A percentile compares a stretch with the other conserved stretches of the same genome.
phyloP scores from a whole-genome alignment of 1,140 invertebrate species.

The Rhyacophila brunnea region DNA sequence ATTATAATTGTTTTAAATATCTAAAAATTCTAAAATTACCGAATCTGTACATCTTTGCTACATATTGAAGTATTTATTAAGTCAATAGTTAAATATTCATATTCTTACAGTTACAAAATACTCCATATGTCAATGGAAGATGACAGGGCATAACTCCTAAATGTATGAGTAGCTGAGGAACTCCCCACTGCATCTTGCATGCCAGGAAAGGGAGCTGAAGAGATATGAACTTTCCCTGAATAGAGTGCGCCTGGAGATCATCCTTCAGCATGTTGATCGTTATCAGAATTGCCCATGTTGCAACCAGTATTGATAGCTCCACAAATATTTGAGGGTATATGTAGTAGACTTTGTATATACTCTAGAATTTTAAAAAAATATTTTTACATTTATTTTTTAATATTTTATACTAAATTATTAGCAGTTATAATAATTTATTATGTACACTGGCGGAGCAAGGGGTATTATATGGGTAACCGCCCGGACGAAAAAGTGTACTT shows the following conservation, averaged over 20 bases:
- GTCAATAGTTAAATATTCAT: neutral
- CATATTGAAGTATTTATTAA: neutral
- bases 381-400: too few species aligned
- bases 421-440: too few species aligned
- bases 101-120: conserved; percentile 7
- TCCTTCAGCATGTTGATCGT: neutral
- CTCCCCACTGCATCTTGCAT: neutral
- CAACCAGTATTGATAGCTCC: conserved; percentile 1
- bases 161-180: neutral
- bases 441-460: too few species aligned
- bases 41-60: too few species aligned
- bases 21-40: too few species aligned
- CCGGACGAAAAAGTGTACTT: too few species aligned
- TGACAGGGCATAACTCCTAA: neutral
- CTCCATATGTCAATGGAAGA: neutral
- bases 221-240: conserved; percentile 4
- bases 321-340: neutral
- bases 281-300: conserved; percentile 6
- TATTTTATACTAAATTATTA: too few species aligned
- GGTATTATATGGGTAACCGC: too few species aligned
- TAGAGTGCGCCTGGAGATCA: neutral
- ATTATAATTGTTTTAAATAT: too few species aligned
- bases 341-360: neutral
- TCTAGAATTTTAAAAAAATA: neutral
- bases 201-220: neutral